Percentiles rank a stretch among this genome's conserved stretches.
phyloP scores from a whole-genome alignment of 2,888 invertebrate genomes.

The Callyntrura guangdongensis region DNA sequence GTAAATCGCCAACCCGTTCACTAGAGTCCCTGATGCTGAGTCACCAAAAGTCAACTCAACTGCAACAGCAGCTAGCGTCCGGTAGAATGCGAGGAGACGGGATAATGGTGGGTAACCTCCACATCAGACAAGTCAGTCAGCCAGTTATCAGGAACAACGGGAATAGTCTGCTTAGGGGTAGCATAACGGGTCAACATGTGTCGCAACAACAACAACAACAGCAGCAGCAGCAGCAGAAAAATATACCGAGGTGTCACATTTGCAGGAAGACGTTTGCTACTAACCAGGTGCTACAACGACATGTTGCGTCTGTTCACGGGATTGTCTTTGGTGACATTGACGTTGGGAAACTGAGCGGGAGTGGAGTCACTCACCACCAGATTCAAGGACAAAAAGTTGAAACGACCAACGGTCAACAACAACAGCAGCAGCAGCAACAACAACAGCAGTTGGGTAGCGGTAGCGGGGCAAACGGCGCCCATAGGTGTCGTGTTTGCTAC shows the following conservation, averaged over 20 bases:
- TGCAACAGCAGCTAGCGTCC: conserved; percentile 52
- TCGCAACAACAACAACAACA: no score
- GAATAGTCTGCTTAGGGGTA: conserved; percentile 19
- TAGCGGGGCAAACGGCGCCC: not conserved
- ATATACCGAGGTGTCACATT: conserved; percentile 71
- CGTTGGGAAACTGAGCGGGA: conserved; percentile 4
- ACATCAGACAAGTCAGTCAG: conserved; percentile 62
- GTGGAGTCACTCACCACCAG: not conserved
- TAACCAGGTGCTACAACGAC: conserved; percentile 72
- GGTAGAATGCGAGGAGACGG: conserved; percentile 50
- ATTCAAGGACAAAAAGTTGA: not conserved
- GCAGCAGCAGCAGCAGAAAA: conserved; percentile 30
- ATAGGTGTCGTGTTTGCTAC: conserved; percentile 77
- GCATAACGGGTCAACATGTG: not conserved
- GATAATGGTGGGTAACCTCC: conserved; percentile 60
- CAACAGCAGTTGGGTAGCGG: not conserved
- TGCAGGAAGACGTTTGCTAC: conserved; percentile 78
- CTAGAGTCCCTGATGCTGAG: conserved; percentile 64
- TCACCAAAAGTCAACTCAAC: conserved; percentile 60
- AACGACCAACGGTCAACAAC: not conserved
- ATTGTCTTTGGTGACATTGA: not conserved
- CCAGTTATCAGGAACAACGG: not conserved
- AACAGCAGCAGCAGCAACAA: not conserved
- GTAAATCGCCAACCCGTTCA: conserved; percentile 41
- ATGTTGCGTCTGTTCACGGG: conserved; percentile 69